Evolutionary conservation across 2,888 invertebrate genomes (phyloP).

Genomic region (Caenorhabditis panamensis): DNA sequence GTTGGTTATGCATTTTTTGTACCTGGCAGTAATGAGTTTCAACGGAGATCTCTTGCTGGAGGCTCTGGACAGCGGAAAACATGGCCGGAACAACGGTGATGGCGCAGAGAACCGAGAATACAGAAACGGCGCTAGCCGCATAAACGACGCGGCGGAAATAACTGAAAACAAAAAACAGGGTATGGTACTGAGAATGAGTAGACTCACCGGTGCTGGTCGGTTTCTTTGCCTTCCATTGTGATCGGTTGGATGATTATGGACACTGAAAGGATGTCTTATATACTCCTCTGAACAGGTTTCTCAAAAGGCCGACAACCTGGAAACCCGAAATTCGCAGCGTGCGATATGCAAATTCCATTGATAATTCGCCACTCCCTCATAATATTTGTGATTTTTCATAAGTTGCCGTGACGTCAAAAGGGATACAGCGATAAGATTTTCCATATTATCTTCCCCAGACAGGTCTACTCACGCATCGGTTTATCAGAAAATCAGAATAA

Average conservation of each 20-base stretch:
- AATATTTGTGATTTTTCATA: conserved; percentile 53
- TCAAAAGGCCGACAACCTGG: conserved; percentile 34
- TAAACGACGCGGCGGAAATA: conserved; percentile 76
- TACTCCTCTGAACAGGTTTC: conserved; percentile 44
- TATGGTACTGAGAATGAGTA: not conserved
- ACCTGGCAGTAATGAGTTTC: conserved; percentile 81
- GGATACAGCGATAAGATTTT: conserved; percentile 23
- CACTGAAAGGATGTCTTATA: conserved; percentile 31
- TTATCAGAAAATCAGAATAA: conserved; percentile 9
- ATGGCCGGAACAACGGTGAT: conserved; percentile 79
- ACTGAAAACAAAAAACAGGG: conserved; percentile 44
- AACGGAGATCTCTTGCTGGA: conserved; percentile 77
- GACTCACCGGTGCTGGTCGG: conserved; percentile 64
- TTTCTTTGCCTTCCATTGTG: conserved; percentile 61
- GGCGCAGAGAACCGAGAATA: conserved; percentile 77
- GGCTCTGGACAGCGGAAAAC: conserved; percentile 78
- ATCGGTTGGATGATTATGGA: conserved; percentile 47
- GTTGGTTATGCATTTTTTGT: not conserved
- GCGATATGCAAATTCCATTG: conserved; percentile 58
- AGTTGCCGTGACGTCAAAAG: conserved; percentile 45
- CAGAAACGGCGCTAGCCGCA: conserved; percentile 76
- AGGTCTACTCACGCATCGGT: conserved; percentile 5
- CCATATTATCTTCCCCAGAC: conserved; percentile 23
- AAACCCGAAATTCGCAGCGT: conserved; percentile 43
- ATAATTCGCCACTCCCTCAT: conserved; percentile 56